Evolutionary conservation across 2,888 invertebrate species (phyloP).

Genomic region (Brenthis daphne): DNA sequence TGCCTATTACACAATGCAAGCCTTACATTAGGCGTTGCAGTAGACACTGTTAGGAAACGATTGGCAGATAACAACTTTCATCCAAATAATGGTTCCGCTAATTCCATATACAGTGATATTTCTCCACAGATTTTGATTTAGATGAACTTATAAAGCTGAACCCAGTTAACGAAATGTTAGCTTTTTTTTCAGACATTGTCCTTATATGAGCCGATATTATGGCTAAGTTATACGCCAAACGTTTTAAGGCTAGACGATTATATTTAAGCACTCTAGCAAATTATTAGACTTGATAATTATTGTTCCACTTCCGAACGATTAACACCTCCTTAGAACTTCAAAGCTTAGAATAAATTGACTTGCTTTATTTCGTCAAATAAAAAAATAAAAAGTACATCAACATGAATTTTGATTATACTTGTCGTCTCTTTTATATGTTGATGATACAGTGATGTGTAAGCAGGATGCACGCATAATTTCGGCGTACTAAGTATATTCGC

Average conservation of each 20-base stretch:
- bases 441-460: slow-evolving; percentile 46
- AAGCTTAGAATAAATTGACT: neutral
- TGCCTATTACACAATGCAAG: slow-evolving; percentile 60
- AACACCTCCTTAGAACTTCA: no score
- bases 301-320: no score
- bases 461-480: slow-evolving; percentile 60
- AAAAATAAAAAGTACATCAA: slow-evolving; percentile 6
- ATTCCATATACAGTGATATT: no score
- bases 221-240: no score
- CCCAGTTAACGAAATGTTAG: neutral
- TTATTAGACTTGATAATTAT: no score
- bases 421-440: slow-evolving; percentile 27
- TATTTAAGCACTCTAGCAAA: no score
- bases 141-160: neutral
- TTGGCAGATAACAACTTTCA: slow-evolving; percentile 14
- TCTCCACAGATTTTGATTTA: no score
- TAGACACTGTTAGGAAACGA: slow-evolving; percentile 41
- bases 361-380: neutral
- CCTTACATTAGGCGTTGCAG: slow-evolving; percentile 44
- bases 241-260: no score
- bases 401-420: slow-evolving; percentile 12
- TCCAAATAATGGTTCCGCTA: slow-evolving; percentile 1
- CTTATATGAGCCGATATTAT: no score
- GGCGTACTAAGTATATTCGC: slow-evolving; percentile 68
- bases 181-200: no score